Base-by-base conservation (phyloP, 1,140 invertebrate genomes). In the Oppia nitens region DNA sequence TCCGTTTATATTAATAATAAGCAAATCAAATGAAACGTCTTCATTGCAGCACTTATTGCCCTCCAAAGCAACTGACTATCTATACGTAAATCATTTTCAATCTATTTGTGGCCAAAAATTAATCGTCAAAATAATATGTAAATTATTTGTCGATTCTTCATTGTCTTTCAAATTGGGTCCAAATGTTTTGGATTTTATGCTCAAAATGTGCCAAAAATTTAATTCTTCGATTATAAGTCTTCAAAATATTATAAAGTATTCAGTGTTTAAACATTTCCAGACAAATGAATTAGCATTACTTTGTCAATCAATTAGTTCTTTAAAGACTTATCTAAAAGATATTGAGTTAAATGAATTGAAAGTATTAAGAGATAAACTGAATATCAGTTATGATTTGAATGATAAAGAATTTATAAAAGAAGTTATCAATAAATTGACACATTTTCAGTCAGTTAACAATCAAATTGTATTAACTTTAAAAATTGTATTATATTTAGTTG, bases 211-310 rank as follows among this genome's bases (percentile, higher is more conserved):
- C 23, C 20, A 20, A 9, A 6, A 20, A 12, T 49, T 4, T 28
- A 47, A 57, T 17, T 57, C 50, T 40, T 50, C 56, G 17, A 48
- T 57, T 20, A 4, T 11, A 28, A 50, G 48, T 40, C 27, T 49
- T 32, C 11, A 17, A 3, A 1, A 20, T 32, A 17, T 57, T 17
- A n/a, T 57, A 20, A 48, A 57, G 2, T 1, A 20, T 9, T 11
- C 50, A 12, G n/a, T 25, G n/a, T 57, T 57, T 49, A 23, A 57
- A 21, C 32, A 57, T 52, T 57, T 3, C 25, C 23, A 57, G 23
- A 3, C 26, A n/a, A 52, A 57, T 27, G 47, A 45, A 3, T 21
- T 57, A 17, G 48, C 56, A 32, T 1, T 50, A 1, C 27, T 57
- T 2, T 57, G 56, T 17, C 11, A 51, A 28, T 14, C 21, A 28